Percentiles rank a stretch among this genome's conserved stretches.
Conservation (phyloP, 2,113 vertebrate species). For the Rhinopomastus cyanomelas region DNA sequence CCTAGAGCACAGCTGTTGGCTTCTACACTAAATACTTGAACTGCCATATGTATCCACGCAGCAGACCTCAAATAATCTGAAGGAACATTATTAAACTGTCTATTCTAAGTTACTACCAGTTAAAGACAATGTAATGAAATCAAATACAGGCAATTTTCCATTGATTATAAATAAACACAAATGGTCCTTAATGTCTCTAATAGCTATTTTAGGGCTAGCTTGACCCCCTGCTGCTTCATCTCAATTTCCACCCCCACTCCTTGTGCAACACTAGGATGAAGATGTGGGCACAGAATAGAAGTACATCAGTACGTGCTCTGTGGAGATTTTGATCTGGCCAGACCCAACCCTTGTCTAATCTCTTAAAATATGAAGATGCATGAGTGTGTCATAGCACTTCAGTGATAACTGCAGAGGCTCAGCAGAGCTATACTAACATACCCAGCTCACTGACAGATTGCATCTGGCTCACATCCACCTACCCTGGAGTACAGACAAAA, state of each 20-base stretch:
- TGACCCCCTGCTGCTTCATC: not conserved
- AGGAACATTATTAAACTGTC: not conserved
- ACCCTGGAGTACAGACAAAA: constrained; percentile 57
- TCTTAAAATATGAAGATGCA: not conserved
- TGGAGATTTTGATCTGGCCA: not conserved
- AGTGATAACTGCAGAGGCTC: not conserved
- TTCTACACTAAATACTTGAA: not conserved
- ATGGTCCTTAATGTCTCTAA: not conserved
- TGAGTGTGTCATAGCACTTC: not conserved
- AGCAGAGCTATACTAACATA: not conserved
- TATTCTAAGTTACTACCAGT: not conserved
- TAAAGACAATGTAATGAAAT: not conserved
- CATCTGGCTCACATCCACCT: constrained; percentile 44
- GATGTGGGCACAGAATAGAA: not conserved
- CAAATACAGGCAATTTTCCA: not conserved
- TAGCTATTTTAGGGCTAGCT: not conserved
- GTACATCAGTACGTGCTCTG: not conserved
- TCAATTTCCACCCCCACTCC: not conserved
- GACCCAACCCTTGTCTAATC: not conserved
- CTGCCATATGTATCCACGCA: accelerated
- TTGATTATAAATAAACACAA: not conserved
- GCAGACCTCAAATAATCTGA: not conserved
- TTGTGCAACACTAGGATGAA: not conserved
- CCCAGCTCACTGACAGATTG: constrained; percentile 33
- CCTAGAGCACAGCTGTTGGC: not conserved